Evolutionary conservation across 2,797 vertebrate genomes (phyloP).

Genomic region (Oryzias dopingdopingensis): DNA sequence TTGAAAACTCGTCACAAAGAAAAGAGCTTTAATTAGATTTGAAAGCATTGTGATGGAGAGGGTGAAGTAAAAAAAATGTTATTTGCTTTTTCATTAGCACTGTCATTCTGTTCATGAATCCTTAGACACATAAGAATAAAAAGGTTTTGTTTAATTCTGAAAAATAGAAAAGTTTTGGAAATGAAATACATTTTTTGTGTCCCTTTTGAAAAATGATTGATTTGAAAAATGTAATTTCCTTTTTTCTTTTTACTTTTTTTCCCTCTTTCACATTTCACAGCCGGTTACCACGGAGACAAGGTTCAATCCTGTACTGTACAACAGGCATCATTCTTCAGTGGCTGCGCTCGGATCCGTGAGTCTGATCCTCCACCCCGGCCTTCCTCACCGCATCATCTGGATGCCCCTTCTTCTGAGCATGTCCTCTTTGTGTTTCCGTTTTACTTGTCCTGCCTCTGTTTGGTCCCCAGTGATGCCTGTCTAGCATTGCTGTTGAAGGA

Average conservation of each 20-base stretch:
- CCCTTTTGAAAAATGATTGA: neutral
- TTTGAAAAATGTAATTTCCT: slow-evolving; percentile 23
- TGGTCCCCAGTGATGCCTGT: slow-evolving; percentile 35
- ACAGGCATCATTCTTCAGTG: slow-evolving; percentile 98
- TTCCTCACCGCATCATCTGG: slow-evolving; percentile 25
- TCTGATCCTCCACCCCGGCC: slow-evolving; percentile 41
- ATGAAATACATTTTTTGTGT: neutral
- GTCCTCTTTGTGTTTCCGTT: slow-evolving; percentile 9
- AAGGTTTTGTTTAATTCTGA: no score
- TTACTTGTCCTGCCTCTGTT: slow-evolving; percentile 22
- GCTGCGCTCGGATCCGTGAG: slow-evolving; percentile 96
- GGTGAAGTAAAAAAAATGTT: no score
- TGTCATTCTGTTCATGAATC: no score
- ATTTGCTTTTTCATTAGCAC: no score
- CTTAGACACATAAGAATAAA: no score
- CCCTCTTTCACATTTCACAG: slow-evolving; percentile 66
- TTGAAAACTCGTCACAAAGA: no score
- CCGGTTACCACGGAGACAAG: slow-evolving; percentile 95
- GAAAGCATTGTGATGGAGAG: no score
- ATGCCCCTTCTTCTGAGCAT: slow-evolving; percentile 5
- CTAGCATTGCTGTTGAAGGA: slow-evolving; percentile 37
- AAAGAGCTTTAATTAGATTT: no score
- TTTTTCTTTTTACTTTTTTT: neutral
- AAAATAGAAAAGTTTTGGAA: neutral
- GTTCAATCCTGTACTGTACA: slow-evolving; percentile 95